Evolutionary conservation across 2,113 vertebrate species (phyloP), one percentile per base, ranked within the genome.

Genomic region (Actinemys pallida): DNA sequence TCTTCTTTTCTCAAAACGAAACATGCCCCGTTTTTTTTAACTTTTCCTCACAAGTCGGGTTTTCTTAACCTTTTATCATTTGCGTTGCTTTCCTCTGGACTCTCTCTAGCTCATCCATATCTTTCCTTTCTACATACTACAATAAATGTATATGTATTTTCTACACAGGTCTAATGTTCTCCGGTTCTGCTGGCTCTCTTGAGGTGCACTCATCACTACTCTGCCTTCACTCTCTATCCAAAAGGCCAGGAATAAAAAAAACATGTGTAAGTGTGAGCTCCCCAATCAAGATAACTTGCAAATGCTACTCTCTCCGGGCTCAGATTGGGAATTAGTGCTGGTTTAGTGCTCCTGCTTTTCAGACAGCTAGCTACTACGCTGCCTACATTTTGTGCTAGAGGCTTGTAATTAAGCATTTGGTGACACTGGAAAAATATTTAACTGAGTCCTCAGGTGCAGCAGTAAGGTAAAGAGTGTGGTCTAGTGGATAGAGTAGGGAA

Each of bases 281-380:
- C 65, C 19, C 19, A 9, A 39, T 39, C 65, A 39, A 72, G 19
- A 52, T 2, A 2, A 35, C 3, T 2, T 0, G 27, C 19, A 82
- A 78, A 10, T 52, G 13, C 76, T 95, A 92, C 14, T 82, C 75
- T 81, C 94, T 92, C 81, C 83, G 0, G 50, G 83, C 80, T 92
- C 92, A 75, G 76, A 12, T 50, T 87, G 2, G 89, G 39, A 76
- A 85, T 1, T 19, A 47, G 85, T 0, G 0, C 16, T 83, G 31
- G 86, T 89, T 59, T 59, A 59, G 57, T 20, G 8, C 65, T n/a
- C 35, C 39, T n/a, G 82, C 85, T 95, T 87, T 93, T 87, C 81
- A 96, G 88, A 92, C 83, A 84, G 16, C 25, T 83, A 57, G 8
- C 86, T 5, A 0, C 14, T 10, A 81, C 54, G 8, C 52, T 65